phyloP scores from a whole-genome alignment of 1,140 invertebrate species.

The Antheraea pernyi region DNA sequence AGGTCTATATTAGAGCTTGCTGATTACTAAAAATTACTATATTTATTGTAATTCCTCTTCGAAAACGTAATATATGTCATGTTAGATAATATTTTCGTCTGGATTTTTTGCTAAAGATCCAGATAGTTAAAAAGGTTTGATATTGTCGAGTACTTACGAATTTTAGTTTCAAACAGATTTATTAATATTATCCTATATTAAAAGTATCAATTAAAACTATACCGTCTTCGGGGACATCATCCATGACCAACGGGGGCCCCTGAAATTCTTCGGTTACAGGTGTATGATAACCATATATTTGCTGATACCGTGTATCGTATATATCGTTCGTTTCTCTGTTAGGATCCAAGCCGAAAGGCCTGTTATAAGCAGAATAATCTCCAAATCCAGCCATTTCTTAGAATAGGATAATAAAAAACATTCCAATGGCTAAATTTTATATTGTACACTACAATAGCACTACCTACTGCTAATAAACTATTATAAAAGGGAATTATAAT shows the following conservation, averaged over 20 bases:
- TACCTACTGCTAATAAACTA: no score
- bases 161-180: no score
- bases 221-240: constrained; percentile 80
- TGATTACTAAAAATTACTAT: no score
- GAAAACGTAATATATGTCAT: background rate
- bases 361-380: constrained; percentile 67
- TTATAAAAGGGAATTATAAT: no score
- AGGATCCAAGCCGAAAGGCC: constrained; percentile 64
- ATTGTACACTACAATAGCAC: background rate
- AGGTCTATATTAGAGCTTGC: no score
- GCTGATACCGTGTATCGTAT: constrained; percentile 72
- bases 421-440: background rate
- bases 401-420: constrained; percentile 5
- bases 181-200: no score
- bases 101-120: no score
- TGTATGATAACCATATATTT: constrained; percentile 73
- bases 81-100: no score
- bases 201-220: constrained; percentile 3
- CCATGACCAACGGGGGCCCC: constrained; percentile 68
- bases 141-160: no score
- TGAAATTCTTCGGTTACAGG: constrained; percentile 69
- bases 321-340: constrained; percentile 70
- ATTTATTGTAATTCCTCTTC: background rate
- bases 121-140: no score
- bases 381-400: constrained; percentile 71